Conservation (phyloP, 2,888 invertebrate species). For the Callinectes sapidus region DNA sequence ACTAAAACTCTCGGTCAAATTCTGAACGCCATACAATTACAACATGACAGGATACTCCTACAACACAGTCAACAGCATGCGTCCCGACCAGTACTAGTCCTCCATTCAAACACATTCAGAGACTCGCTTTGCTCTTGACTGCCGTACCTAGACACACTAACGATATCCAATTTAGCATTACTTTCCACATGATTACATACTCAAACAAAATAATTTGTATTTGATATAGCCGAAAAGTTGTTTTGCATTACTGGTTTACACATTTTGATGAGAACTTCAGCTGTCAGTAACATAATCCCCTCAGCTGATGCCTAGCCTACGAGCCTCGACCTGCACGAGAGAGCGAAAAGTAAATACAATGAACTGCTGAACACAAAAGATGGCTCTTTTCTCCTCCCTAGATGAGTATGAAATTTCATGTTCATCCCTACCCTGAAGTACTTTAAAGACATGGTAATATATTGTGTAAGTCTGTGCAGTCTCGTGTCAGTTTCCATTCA, state of each 20-base stretch:
- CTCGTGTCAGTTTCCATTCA: neutral
- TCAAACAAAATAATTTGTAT: neutral
- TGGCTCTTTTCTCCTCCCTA: neutral
- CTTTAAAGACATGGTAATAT: neutral
- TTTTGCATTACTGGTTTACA: neutral
- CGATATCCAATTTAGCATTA: neutral
- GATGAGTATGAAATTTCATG: neutral
- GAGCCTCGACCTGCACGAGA: slow-evolving; percentile 57
- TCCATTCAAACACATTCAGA: neutral
- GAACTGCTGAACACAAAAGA: slow-evolving; percentile 2
- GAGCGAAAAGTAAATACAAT: slow-evolving; percentile 65
- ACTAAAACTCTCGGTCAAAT: neutral
- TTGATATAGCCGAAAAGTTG: neutral
- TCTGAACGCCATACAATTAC: neutral
- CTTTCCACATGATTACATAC: neutral
- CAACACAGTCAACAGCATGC: slow-evolving; percentile 46
- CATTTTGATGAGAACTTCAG: neutral
- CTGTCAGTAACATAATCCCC: neutral
- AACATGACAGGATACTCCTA: neutral
- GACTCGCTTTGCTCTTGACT: neutral
- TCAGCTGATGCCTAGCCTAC: slow-evolving; percentile 60
- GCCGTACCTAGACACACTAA: neutral
- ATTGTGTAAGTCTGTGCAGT: neutral
- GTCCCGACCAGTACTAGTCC: slow-evolving; percentile 33
- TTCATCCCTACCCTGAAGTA: neutral